Evolutionary conservation across 2,888 invertebrate genomes (phyloP), one percentile per base, ranked within the genome.

Genomic region (Rugalucina vietnamica): DNA sequence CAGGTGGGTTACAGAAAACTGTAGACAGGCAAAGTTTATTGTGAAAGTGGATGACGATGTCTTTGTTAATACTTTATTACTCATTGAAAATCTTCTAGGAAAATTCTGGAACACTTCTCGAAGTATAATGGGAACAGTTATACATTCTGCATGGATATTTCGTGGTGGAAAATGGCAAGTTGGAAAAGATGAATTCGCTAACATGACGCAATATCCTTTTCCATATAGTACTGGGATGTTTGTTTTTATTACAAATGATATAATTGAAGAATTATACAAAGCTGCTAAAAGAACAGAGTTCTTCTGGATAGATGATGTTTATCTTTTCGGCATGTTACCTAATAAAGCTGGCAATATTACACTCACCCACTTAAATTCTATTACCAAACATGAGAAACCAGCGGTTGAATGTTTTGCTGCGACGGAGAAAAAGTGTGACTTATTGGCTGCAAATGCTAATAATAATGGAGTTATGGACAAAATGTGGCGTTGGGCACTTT

Each of bases 291-390:
- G 24, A 32, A 57, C 71, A 32, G 71, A 50, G 1, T 81, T 81
- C 37, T 81, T 81, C 43, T 81, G 81, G 81, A 39, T 79, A 18
- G 81, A 81, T 37, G 81, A 81, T 34, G 72, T 81, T 12, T 76
- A 76, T 29, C n/a, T 81, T 32, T 81, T 76, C 24, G 81, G 81
- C 0, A 39, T 81, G 21, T 60, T 72, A 18, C 75, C 75, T 8
- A 27, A 50, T 12, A 74, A 70, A 12, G 70, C 75, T 24, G 21
- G 32, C 14, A 49, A 65, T 4, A 74, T 79, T n/a, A 60, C 37
- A n/a, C n/a, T n/a, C n/a, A n/a, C n/a, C n/a, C n/a, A n/a, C n/a
- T n/a, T n/a, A n/a, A n/a, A n/a, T n/a, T n/a, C n/a, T n/a, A n/a
- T n/a, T n/a, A n/a, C n/a, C n/a, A n/a, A n/a, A n/a, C n/a, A n/a